Evolutionary conservation across 2,113 vertebrate species (phyloP).

Genomic region (Dasypus novemcinctus): DNA sequence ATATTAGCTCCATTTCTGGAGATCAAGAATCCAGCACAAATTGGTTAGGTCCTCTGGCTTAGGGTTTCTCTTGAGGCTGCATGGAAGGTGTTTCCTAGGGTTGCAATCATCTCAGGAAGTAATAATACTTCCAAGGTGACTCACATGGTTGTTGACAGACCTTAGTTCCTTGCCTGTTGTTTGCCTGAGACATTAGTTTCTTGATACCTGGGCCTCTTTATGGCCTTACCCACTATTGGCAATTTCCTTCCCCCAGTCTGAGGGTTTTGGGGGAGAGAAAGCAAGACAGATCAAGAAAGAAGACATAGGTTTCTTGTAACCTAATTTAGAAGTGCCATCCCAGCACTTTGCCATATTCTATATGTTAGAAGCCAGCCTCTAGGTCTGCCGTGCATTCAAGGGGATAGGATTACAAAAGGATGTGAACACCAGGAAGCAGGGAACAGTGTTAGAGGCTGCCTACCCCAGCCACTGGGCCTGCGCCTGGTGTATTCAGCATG

Average conservation of each 20-base stretch:
- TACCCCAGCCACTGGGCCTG: background rate
- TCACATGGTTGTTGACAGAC: background rate
- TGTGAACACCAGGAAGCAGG: background rate
- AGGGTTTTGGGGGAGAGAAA: background rate
- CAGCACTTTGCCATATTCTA: background rate
- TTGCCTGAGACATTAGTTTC: background rate
- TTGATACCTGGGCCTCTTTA: rapidly evolving
- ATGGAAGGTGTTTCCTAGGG: background rate
- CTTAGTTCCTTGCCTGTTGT: background rate
- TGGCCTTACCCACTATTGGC: background rate
- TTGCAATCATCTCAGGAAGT: background rate
- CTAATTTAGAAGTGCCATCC: background rate
- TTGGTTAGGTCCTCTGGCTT: background rate
- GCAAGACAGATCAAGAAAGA: background rate
- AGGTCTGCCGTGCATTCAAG: background rate
- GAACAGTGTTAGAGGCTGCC: background rate
- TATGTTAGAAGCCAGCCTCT: background rate
- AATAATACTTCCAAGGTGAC: background rate
- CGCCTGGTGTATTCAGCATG: background rate
- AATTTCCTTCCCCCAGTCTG: background rate
- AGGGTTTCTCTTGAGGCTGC: background rate
- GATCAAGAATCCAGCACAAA: background rate
- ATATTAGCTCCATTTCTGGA: background rate
- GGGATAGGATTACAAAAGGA: background rate
- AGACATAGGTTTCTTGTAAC: background rate